Conservation (phyloP, 2,797 vertebrate genomes). For the Pantherophis alleghaniensis region DNA sequence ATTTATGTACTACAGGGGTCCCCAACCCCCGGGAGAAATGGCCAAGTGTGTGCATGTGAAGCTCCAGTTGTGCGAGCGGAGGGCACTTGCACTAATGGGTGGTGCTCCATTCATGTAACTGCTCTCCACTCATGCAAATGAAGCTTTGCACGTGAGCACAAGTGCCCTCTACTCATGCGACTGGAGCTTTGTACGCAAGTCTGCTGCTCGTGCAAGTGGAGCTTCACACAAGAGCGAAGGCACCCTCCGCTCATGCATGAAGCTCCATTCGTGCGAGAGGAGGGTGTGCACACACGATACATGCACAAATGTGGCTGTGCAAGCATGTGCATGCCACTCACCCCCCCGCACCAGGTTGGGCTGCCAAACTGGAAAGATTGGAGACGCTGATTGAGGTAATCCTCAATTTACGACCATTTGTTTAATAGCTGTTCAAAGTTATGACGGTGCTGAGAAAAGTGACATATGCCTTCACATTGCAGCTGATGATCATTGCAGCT, state of each 20-base stretch:
- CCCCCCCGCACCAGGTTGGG: background rate
- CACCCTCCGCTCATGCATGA: rapidly evolving
- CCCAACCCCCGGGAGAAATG: background rate
- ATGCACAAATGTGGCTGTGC: background rate
- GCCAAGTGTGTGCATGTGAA: background rate
- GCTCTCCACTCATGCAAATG: background rate
- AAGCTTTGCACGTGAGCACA: background rate
- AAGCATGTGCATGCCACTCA: background rate
- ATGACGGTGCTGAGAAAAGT: background rate
- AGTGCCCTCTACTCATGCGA: background rate
- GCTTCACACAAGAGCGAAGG: rapidly evolving
- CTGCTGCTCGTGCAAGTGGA: background rate
- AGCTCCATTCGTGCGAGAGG: background rate
- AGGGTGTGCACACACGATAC: rapidly evolving
- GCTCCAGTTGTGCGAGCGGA: rapidly evolving
- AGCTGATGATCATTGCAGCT: background rate
- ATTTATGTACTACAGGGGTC: background rate
- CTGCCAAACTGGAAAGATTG: background rate
- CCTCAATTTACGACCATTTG: background rate
- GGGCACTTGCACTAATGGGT: rapidly evolving
- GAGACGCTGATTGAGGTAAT: background rate
- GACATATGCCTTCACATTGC: background rate
- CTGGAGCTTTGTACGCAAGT: background rate
- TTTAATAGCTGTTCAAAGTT: background rate
- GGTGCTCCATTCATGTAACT: background rate